Base-by-base conservation (phyloP, 1,140 invertebrate genomes). In the Trinorchestia longiramus region DNA sequence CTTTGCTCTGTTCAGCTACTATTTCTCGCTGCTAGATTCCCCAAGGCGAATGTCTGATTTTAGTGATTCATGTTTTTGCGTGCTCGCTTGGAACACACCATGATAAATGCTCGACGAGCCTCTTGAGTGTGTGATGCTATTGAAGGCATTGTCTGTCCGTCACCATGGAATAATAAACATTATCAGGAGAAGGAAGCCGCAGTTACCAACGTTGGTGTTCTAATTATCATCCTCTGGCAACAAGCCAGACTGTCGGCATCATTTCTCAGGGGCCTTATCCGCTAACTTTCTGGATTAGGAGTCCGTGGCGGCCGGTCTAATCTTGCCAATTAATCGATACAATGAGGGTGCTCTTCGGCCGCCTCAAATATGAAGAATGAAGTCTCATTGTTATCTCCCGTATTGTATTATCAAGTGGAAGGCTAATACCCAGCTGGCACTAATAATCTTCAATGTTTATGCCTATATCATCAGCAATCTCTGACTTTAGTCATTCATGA, bases 271-370 rank as follows among this genome's bases (percentile, higher is more conserved):
- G 44, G 43, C n/a, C 44, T 94, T 94, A 94, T 94, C 92, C 92
- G 92, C 44, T n/a, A 45, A 45, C 92, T 94, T 94, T 45, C 47
- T 94, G 92, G 92, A 94, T 45, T 45, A 94, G 92, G 44, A 90
- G 88, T 90, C 43, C 41, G 41, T 23, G 43, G 92, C 92, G 44
- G 92, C 44, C 92, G 92, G 92, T 94, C 44, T 94, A 94, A 94
- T 94, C 92, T 94, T 94, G 43, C 92, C 92, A 94, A 94, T 94
- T 94, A 94, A 94, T 94, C 92, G 92, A 94, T 94, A 45, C 92
- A 40, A 94, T 94, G 92, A 94, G 43, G 92, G 43, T 43, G 43
- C 43, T 43, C 92, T 28, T 94, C 19, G 43, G 43, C 36, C 43
- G 92, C 92, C 92, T 43, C 43, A 94, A 94, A 45, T 94, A 94